Evolutionary conservation across 2,888 invertebrate species (phyloP).

Genomic region (Limnephilus lunatus): DNA sequence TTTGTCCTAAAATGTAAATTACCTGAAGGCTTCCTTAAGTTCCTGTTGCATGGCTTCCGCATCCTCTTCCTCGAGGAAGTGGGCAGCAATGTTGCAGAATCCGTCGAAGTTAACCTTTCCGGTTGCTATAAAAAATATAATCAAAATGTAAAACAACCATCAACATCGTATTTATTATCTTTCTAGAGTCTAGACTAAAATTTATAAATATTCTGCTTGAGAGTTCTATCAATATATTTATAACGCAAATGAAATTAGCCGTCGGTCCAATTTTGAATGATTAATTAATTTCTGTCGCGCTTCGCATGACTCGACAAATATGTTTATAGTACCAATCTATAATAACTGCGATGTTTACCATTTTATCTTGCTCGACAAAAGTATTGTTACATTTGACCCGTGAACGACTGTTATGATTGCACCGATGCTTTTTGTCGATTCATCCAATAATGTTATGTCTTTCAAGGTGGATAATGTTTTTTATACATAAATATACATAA

Average conservation of each 20-base stretch:
- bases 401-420: background rate
- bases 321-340: background rate
- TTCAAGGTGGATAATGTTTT: background rate
- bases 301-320: background rate
- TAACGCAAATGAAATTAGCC: background rate
- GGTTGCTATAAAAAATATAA: conserved; percentile 75
- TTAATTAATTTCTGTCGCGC: background rate
- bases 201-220: background rate
- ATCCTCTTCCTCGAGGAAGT: conserved; percentile 97
- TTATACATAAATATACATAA: background rate
- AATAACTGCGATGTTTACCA: background rate
- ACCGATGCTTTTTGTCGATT: background rate
- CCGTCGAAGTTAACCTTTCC: conserved; percentile 97
- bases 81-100: conserved; percentile 93
- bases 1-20: conserved; percentile 18
- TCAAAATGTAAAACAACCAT: background rate
- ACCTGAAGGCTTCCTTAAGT: conserved; percentile 97
- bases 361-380: background rate
- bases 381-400: background rate
- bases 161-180: background rate
- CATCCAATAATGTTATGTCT: background rate
- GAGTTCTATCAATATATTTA: background rate
- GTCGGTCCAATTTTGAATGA: background rate
- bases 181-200: background rate
- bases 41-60: conserved; percentile 98